Percentiles rank a stretch among this genome's conserved stretches.
Conservation (phyloP, 2,797 vertebrate species). For the Scolopax bukidnonensis region DNA sequence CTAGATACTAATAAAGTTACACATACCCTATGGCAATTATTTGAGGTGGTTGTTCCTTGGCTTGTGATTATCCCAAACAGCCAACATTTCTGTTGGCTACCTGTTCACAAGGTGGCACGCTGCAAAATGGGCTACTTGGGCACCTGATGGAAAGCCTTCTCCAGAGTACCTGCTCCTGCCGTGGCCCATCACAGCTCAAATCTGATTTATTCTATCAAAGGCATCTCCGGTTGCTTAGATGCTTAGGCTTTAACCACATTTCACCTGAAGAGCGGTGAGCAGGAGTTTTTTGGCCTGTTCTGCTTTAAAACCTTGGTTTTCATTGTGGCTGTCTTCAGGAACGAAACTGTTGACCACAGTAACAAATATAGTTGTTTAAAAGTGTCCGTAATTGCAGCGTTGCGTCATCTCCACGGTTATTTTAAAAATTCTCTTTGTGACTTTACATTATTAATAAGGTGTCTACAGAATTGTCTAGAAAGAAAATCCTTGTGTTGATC, state of each 20-base stretch:
- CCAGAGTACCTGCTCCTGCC: neutral
- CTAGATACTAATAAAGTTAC: fast-evolving
- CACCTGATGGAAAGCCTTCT: neutral
- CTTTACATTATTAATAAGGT: conserved; percentile 64
- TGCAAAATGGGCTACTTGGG: neutral
- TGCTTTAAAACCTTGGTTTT: neutral
- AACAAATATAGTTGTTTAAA: neutral
- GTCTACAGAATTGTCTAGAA: neutral
- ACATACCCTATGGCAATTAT: neutral
- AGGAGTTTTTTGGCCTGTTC: neutral
- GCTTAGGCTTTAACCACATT: neutral
- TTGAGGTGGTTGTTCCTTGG: neutral
- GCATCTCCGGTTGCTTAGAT: neutral
- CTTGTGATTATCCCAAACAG: neutral
- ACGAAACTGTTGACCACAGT: conserved; percentile 5
- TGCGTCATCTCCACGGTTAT: neutral
- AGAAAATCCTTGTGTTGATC: neutral
- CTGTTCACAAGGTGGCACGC: too few species aligned
- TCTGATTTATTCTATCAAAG: neutral
- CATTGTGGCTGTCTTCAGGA: neutral
- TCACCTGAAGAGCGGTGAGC: neutral
- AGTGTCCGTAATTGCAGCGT: neutral
- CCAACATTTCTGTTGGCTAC: neutral
- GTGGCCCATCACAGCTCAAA: neutral
- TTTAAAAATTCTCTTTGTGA: conserved; percentile 37